A percentile compares a stretch with the other conserved stretches of the same genome.
Evolutionary conservation across 64 coral and sea anemone species (phyloP).

Genomic region (Stichodactyla mertensii): DNA sequence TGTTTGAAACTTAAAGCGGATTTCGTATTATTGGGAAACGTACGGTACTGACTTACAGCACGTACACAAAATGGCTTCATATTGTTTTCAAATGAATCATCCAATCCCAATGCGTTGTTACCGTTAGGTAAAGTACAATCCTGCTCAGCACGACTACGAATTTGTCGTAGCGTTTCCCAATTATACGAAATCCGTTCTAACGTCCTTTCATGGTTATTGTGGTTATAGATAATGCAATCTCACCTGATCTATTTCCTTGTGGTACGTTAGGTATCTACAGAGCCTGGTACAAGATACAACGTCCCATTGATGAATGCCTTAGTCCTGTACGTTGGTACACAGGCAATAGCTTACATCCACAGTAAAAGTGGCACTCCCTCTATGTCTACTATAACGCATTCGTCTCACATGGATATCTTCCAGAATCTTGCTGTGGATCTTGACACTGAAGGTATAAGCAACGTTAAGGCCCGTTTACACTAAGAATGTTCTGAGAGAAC

Average conservation of each 20-base stretch:
- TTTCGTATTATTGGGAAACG: background rate
- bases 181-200: no score
- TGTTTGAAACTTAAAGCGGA: background rate
- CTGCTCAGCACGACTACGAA: no score
- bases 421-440: conserved; percentile 96
- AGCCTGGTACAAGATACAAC: conserved; percentile 91
- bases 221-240: no score
- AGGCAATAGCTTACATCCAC: conserved; percentile 98
- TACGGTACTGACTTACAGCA: background rate
- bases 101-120: no score
- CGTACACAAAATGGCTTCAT: no score
- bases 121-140: no score
- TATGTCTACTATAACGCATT: conserved; percentile 99
- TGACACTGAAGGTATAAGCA: conserved; percentile 83
- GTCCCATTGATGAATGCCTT: conserved; percentile 94
- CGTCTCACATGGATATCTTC: conserved; percentile 99
- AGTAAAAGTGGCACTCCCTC: conserved; percentile 96
- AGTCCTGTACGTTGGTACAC: conserved; percentile 94
- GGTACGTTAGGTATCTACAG: conserved; percentile 65
- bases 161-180: no score
- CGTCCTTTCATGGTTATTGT: no score
- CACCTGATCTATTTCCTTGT: no score
- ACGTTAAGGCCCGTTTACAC: background rate
- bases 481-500: background rate
- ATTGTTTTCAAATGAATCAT: no score